Conservation (phyloP, 1,140 invertebrate genomes). For the Aphis gossypii region DNA sequence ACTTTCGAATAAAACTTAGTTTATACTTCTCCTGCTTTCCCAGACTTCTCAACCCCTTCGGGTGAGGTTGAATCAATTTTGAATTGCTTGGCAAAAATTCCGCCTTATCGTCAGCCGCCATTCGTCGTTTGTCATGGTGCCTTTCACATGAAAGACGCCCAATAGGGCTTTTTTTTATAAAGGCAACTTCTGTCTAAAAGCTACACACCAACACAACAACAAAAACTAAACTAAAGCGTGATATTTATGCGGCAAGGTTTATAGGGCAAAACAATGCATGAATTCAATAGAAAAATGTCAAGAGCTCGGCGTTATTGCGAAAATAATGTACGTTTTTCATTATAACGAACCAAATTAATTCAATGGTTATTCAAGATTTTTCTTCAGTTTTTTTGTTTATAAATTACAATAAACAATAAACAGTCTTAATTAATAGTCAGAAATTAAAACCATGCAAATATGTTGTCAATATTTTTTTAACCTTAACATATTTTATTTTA, state of each 20-base stretch:
- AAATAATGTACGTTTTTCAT: not conserved
- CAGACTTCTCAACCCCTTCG: not conserved
- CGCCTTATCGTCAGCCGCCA: not conserved
- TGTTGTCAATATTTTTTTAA: not conserved
- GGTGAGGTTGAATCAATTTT: slow-evolving; percentile 37
- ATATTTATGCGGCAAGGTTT: slow-evolving; percentile 24
- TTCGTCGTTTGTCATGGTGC: slow-evolving; percentile 40
- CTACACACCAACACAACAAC: not conserved
- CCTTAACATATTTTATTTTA: not conserved
- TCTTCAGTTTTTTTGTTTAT: not conserved
- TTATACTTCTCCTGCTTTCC: not conserved
- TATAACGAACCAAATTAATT: not conserved
- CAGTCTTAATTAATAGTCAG: not conserved
- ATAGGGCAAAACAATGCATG: not conserved
- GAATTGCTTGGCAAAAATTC: slow-evolving; percentile 43
- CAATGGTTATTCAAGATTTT: not conserved
- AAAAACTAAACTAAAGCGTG: not conserved
- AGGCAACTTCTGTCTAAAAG: not conserved
- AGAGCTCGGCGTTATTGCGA: not conserved
- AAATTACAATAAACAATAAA: not conserved
- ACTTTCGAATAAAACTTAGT: slow-evolving; percentile 44
- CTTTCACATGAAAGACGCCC: not conserved
- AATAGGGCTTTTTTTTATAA: not conserved
- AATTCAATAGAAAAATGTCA: slow-evolving; percentile 3
- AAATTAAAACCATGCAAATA: not conserved